Conservation (phyloP, 1,140 invertebrate species). For the Trachelipus rathkii region DNA sequence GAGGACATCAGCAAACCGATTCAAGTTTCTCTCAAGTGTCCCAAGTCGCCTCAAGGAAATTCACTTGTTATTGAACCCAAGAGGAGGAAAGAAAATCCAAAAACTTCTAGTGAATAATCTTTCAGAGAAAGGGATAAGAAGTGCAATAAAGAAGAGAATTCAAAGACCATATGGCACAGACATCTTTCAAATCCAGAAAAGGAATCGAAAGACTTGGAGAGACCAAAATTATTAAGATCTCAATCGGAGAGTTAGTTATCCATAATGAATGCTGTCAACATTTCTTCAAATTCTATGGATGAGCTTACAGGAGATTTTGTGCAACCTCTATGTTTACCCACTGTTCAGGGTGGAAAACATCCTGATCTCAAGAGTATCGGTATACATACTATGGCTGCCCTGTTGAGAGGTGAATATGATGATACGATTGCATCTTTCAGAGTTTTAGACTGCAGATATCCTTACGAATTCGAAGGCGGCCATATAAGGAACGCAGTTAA, state of each 20-base stretch:
- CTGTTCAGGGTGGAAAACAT: conserved; percentile 68
- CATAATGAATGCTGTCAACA: conserved; percentile 42
- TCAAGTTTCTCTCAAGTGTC: no score
- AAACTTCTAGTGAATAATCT: no score
- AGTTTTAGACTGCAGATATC: conserved; percentile 69
- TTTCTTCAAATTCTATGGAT: conserved; percentile 54
- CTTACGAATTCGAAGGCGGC: conserved; percentile 92
- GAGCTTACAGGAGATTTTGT: conserved; percentile 80
- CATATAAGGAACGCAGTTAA: conserved; percentile 84
- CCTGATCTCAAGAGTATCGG: conserved; percentile 80
- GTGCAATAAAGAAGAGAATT: no score
- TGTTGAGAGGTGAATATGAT: conserved; percentile 65
- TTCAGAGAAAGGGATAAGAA: no score
- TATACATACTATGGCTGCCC: conserved; percentile 64
- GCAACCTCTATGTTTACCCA: conserved; percentile 69
- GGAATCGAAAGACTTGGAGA: no score
- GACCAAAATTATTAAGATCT: no score
- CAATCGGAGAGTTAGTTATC: conserved; percentile 43
- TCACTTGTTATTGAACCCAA: no score
- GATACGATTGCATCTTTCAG: conserved; percentile 61
- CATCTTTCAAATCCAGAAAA: no score
- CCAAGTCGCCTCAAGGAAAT: no score
- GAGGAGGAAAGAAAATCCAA: no score
- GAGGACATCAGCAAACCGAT: no score
- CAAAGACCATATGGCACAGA: no score